Evolutionary conservation across 2,797 vertebrate genomes (phyloP).

Genomic region (Hoplostethus atlanticus): DNA sequence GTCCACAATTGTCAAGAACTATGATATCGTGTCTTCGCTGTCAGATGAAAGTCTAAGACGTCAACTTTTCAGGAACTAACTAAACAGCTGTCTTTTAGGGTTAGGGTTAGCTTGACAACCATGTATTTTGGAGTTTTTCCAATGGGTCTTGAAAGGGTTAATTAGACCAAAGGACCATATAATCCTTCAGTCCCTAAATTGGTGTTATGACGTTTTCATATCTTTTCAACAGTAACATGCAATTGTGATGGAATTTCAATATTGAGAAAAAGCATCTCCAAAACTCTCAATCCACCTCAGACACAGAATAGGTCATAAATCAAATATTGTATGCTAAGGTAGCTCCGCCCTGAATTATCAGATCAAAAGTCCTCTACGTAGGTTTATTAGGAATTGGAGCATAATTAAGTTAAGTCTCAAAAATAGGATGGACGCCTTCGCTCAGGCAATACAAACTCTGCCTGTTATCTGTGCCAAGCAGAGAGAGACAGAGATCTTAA

Average conservation of each 20-base stretch:
- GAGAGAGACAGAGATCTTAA: neutral
- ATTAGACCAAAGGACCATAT: too few relatives aligned
- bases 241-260: neutral
- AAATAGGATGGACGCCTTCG: conserved; percentile 18
- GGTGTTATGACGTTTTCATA: too few relatives aligned
- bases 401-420: conserved; percentile 16
- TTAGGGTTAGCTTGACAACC: too few relatives aligned
- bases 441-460: neutral
- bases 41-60: neutral
- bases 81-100: too few relatives aligned
- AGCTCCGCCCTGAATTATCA: neutral
- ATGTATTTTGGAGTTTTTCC: too few relatives aligned
- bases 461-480: neutral
- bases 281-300: neutral
- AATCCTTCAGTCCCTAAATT: too few relatives aligned
- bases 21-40: neutral
- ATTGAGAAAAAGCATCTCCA: neutral
- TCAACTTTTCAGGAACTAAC: too few relatives aligned
- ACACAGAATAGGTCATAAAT: too few relatives aligned
- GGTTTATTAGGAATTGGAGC: conserved; percentile 9
- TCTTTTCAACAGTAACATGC: too few relatives aligned
- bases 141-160: too few relatives aligned
- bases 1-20: too few relatives aligned
- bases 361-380: conserved; percentile 5
- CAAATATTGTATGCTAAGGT: too few relatives aligned